phyloP scores from a whole-genome alignment of 2,888 invertebrate genomes.

The Orthonychiurus folsomi region DNA sequence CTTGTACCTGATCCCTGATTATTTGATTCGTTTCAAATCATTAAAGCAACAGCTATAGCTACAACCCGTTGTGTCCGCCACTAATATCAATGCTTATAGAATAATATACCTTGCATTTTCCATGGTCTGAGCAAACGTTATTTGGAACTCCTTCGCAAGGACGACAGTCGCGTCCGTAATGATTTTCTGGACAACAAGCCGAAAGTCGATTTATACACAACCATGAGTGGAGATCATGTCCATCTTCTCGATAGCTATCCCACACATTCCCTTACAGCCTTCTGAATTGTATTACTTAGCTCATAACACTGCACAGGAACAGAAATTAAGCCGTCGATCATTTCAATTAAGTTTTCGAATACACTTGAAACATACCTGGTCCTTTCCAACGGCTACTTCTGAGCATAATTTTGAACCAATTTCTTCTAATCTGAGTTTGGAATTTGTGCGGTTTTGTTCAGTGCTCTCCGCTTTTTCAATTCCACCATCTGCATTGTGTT shows the following conservation, averaged over 20 bases:
- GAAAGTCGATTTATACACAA: slow-evolving; percentile 68
- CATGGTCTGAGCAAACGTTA: slow-evolving; percentile 70
- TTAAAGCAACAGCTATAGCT: slow-evolving; percentile 13
- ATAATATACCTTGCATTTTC: slow-evolving; percentile 58
- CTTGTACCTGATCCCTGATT: slow-evolving; percentile 73
- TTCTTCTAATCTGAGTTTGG: slow-evolving; percentile 82
- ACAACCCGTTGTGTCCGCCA: not conserved
- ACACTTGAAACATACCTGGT: slow-evolving; percentile 44
- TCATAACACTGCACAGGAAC: slow-evolving; percentile 63
- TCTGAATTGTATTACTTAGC: slow-evolving; percentile 75
- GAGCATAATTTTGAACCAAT: slow-evolving; percentile 79
- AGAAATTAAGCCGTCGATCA: slow-evolving; percentile 1
- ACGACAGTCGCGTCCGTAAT: slow-evolving; percentile 71
- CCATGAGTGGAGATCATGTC: slow-evolving; percentile 58
- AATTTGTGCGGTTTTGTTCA: slow-evolving; percentile 67
- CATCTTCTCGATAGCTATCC: slow-evolving; percentile 56
- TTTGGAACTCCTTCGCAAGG: slow-evolving; percentile 67
- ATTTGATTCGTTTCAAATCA: slow-evolving; percentile 13
- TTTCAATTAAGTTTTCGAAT: not conserved
- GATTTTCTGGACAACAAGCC: slow-evolving; percentile 75
- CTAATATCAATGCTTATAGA: not conserved
- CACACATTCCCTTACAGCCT: slow-evolving; percentile 81
- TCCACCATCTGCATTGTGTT: slow-evolving; percentile 85
- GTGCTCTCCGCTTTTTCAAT: slow-evolving; percentile 88
- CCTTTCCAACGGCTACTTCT: slow-evolving; percentile 60